phyloP scores from a whole-genome alignment of 2,113 vertebrate species.

The Scopus umbretta region DNA sequence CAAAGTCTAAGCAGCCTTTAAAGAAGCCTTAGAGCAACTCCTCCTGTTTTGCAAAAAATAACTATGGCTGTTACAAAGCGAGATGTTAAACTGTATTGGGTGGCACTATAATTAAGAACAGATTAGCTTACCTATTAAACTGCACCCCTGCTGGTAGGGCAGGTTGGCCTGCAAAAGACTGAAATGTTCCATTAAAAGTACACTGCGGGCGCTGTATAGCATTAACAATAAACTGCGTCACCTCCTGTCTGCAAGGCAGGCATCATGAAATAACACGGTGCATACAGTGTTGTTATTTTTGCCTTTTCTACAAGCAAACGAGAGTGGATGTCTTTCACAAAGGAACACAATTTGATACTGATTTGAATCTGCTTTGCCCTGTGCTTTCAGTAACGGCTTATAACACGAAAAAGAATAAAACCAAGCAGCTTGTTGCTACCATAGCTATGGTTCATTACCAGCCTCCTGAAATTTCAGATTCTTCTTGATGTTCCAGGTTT shows the following conservation, averaged over 20 bases:
- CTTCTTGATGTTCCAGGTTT: neutral
- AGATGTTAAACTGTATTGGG: neutral
- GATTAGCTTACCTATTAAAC: neutral
- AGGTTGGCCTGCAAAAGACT: neutral
- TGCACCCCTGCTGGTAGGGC: neutral
- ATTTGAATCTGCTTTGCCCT: neutral
- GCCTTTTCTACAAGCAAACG: neutral
- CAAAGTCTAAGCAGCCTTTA: neutral
- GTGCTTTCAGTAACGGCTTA: neutral
- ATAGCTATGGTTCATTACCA: neutral
- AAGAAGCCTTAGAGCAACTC: neutral
- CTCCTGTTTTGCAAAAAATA: neutral
- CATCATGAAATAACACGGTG: fast-evolving
- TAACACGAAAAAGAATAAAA: neutral
- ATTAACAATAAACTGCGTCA: neutral
- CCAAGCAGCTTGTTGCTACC: neutral
- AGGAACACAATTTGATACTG: neutral
- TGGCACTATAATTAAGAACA: neutral
- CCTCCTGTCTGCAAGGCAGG: neutral
- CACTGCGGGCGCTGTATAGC: neutral
- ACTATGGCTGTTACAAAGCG: neutral
- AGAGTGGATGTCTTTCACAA: neutral
- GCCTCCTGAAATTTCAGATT: neutral
- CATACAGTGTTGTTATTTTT: neutral
- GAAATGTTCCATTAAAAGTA: neutral